phyloP scores from a whole-genome alignment of 2,797 vertebrate species.

The Alouatta caraya region DNA sequence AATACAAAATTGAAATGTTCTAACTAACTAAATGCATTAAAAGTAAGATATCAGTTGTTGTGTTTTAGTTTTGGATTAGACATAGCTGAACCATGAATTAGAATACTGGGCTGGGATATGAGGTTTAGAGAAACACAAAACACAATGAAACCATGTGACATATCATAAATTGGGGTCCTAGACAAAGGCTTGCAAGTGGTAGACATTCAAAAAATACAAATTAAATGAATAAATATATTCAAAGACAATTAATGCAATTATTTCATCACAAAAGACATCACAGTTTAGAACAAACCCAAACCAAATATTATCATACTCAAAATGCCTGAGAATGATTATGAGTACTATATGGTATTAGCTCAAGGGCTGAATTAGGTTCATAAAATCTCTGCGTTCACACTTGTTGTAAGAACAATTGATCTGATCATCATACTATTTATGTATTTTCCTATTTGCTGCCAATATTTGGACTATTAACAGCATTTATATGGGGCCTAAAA shows the following conservation, averaged over 20 bases:
- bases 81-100: background rate
- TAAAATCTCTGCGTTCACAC: background rate
- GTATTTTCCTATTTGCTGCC: background rate
- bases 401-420: background rate
- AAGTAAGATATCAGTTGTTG: background rate
- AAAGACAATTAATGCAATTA: background rate
- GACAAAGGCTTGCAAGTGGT: background rate
- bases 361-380: background rate
- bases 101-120: rapidly evolving
- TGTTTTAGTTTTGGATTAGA: background rate
- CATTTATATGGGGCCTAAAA: background rate
- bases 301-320: background rate
- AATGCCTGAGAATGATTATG: background rate
- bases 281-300: background rate
- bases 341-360: background rate
- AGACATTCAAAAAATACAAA: background rate
- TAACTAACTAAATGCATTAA: background rate
- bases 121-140: background rate
- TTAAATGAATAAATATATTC: background rate
- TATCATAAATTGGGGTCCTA: background rate
- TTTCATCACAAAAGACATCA: background rate
- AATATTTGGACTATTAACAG: background rate
- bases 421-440: background rate
- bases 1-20: background rate
- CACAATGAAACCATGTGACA: background rate